Conservation (phyloP, 2,113 vertebrate species). For the Ictidomys tridecemlineatus region DNA sequence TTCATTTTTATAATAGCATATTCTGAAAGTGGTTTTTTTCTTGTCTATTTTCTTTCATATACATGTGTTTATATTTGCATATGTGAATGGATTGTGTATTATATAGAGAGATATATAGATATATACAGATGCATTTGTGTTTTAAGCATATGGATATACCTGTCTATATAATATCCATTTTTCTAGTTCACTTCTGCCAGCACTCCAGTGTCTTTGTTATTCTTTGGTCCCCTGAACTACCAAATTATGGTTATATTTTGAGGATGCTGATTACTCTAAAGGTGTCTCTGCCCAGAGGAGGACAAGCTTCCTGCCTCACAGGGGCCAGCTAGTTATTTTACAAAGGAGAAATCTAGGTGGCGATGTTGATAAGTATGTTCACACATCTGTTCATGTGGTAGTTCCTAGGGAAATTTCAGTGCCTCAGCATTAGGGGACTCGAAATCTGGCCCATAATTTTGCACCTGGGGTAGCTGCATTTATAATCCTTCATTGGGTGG, state of each 20-base stretch:
- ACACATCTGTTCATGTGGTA: not conserved
- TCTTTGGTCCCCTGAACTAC: not conserved
- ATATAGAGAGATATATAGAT: not conserved
- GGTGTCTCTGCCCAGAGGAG: not conserved
- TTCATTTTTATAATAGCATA: constrained; percentile 43
- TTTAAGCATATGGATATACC: no score
- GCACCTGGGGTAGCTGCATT: constrained; percentile 16
- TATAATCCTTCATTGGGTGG: not conserved
- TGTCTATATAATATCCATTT: not conserved
- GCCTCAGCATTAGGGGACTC: not conserved
- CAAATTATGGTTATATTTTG: not conserved
- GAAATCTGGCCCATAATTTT: constrained; percentile 58
- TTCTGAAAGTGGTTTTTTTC: not conserved
- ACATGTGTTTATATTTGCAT: not conserved
- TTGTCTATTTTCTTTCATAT: not conserved
- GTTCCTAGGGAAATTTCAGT: constrained; percentile 9
- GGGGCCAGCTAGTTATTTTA: not conserved
- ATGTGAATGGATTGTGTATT: not conserved
- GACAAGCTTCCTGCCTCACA: not conserved
- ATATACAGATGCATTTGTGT: no score
- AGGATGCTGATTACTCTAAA: not conserved
- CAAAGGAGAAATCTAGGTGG: not conserved
- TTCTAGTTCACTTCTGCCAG: not conserved
- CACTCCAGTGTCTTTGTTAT: not conserved
- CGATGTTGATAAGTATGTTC: not conserved